Conservation (phyloP, 2,113 vertebrate genomes). For the Pelobates fuscus region DNA sequence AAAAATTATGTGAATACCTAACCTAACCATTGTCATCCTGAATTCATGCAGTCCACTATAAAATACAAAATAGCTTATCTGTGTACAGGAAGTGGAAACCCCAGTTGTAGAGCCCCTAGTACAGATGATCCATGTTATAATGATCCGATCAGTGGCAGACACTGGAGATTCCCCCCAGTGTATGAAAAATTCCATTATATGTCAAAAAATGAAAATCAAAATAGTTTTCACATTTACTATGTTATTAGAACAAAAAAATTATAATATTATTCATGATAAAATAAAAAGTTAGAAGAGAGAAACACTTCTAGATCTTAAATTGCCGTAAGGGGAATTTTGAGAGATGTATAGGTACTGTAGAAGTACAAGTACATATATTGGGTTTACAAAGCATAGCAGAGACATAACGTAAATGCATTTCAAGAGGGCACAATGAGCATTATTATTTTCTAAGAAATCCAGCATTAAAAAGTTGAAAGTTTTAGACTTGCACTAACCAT, state of each 20-base stretch:
- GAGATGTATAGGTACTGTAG: background rate
- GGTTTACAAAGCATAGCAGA: conserved; percentile 22
- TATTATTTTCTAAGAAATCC: conserved; percentile 26
- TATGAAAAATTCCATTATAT: conserved; percentile 34
- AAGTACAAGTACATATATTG: background rate
- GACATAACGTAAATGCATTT: conserved; percentile 17
- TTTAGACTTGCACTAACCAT: too few species aligned
- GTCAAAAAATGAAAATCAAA: conserved; percentile 13
- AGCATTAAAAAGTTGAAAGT: conserved; percentile 3
- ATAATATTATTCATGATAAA: conserved; percentile 37
- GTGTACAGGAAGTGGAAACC: conserved; percentile 40
- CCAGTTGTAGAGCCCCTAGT: conserved; percentile 49
- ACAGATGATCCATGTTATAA: conserved; percentile 47
- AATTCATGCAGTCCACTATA: conserved; percentile 20
- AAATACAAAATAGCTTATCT: conserved; percentile 37
- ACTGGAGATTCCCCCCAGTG: conserved; percentile 36
- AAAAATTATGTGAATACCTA: background rate
- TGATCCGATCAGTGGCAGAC: conserved; percentile 40
- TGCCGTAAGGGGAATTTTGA: conserved; percentile 2
- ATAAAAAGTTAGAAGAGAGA: conserved; percentile 8
- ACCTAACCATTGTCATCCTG: too few species aligned
- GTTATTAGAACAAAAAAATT: conserved; percentile 31
- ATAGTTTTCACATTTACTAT: background rate
- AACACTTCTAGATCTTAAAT: conserved; percentile 5
- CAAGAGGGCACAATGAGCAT: conserved; percentile 16